Evolutionary conservation across 1,140 invertebrate genomes (phyloP).

Genomic region (Drosophila gunungcola): DNA sequence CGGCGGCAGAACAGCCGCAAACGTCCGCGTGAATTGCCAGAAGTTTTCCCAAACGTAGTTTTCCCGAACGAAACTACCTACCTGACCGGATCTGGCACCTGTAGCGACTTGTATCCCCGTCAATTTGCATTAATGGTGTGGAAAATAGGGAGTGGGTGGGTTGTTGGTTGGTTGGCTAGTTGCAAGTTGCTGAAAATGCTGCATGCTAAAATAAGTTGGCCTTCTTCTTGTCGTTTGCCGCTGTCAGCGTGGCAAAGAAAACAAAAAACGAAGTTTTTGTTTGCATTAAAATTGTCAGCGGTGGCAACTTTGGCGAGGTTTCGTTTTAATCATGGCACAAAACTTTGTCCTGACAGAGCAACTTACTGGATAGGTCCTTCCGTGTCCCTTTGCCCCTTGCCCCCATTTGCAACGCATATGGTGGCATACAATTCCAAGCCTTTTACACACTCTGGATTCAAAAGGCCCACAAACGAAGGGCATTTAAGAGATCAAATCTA

Average conservation of each 20-base stretch:
- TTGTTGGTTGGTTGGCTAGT: not conserved
- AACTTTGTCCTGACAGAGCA: slow-evolving; percentile 45
- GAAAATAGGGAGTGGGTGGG: not conserved
- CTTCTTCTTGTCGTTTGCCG: slow-evolving; percentile 28
- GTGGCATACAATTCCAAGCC: slow-evolving; percentile 11
- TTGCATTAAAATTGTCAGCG: slow-evolving; percentile 76
- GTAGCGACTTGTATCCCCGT: slow-evolving; percentile 36
- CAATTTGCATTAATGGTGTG: slow-evolving; percentile 49
- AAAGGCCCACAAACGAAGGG: not conserved
- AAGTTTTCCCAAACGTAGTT: slow-evolving; percentile 15
- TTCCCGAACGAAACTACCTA: not conserved
- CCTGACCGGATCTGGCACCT: slow-evolving; percentile 34
- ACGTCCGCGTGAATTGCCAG: slow-evolving; percentile 44
- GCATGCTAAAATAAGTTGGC: slow-evolving; percentile 55
- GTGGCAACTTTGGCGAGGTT: slow-evolving; percentile 52
- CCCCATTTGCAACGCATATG: slow-evolving; percentile 25
- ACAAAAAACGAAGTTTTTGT: slow-evolving; percentile 33
- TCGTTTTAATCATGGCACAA: slow-evolving; percentile 66
- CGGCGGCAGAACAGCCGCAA: slow-evolving; percentile 59
- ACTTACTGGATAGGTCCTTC: slow-evolving; percentile 1
- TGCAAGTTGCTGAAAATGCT: slow-evolving; percentile 14
- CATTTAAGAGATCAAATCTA: too few relatives aligned
- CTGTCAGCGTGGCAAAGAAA: slow-evolving; percentile 13
- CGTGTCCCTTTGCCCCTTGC: not conserved
- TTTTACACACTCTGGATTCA: not conserved